These are phyloP conservation scores for Irena cyanogastra DNA, from an alignment of 2,113 vertebrate species.

Conservation along the genomic window DNA sequence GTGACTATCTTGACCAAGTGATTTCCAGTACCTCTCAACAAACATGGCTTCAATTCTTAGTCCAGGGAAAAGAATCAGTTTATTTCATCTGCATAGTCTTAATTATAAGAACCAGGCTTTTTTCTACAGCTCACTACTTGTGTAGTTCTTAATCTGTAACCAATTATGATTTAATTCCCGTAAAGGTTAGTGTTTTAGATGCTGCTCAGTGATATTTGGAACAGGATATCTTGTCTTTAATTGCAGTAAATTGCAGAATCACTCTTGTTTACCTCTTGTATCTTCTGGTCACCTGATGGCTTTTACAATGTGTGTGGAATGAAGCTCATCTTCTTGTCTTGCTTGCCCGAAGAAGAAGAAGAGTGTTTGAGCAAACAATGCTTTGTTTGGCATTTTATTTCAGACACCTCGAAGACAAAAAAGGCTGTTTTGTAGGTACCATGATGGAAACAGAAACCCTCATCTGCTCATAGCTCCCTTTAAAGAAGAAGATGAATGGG, in stretches of 20 bases:
- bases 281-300: background rate
- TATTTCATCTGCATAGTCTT: background rate
- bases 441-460: slow-evolving; percentile 80
- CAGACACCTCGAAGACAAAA: slow-evolving; percentile 84
- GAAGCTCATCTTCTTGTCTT: background rate
- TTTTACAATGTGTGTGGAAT: background rate
- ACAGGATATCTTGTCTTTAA: background rate
- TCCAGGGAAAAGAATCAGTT: background rate
- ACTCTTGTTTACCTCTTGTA: background rate
- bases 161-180: background rate
- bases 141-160: background rate
- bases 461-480: slow-evolving; percentile 88
- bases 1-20: background rate
- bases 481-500: slow-evolving; percentile 96
- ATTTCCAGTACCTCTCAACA: background rate
- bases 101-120: background rate
- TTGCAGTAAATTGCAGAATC: background rate
- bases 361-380: background rate
- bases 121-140: background rate
- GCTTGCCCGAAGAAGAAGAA: background rate
- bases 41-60: background rate
- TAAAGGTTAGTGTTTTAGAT: background rate
- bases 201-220: background rate
- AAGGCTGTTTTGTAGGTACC: slow-evolving; percentile 90
- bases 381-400: background rate